Evolutionary conservation across 1,140 invertebrate species (phyloP).

Genomic region (Ctenoplectra terminalis): DNA sequence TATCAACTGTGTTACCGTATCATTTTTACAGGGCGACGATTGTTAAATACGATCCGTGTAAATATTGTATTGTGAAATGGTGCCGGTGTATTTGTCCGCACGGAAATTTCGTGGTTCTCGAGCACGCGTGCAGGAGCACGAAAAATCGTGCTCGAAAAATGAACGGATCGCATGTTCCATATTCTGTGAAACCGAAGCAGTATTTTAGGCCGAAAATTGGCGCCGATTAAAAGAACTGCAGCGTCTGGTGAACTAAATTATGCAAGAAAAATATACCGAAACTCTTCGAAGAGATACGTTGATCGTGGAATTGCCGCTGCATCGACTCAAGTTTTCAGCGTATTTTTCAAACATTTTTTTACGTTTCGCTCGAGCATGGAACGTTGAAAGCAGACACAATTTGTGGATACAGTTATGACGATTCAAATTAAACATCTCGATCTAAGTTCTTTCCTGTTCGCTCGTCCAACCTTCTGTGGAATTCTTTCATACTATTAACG

Average conservation of each 20-base stretch:
- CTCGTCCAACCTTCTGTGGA: too few species aligned
- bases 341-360: conserved; percentile 38
- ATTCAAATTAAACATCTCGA: conserved; percentile 27
- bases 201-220: conserved; percentile 60
- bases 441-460: conserved; percentile 6
- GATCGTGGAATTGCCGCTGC: not conserved
- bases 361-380: conserved; percentile 5
- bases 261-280: conserved; percentile 73
- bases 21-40: too few species aligned
- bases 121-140: too few species aligned
- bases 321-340: too few species aligned
- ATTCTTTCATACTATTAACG: not conserved
- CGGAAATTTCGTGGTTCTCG: not conserved
- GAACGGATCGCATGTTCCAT: conserved; percentile 1
- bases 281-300: conserved; percentile 21
- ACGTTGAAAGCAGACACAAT: conserved; percentile 21
- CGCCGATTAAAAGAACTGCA: conserved; percentile 54
- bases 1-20: too few species aligned
- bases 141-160: not conserved
- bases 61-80: too few species aligned
- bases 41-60: too few species aligned
- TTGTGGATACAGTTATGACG: conserved; percentile 24
- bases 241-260: conserved; percentile 72
- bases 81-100: too few species aligned
- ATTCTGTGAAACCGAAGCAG: conserved; percentile 54